Percentiles rank a stretch among this genome's conserved stretches.
These are phyloP conservation scores for Colinus virginianus DNA, from an alignment of 2,113 vertebrate genomes.

Conservation along the genomic window DNA sequence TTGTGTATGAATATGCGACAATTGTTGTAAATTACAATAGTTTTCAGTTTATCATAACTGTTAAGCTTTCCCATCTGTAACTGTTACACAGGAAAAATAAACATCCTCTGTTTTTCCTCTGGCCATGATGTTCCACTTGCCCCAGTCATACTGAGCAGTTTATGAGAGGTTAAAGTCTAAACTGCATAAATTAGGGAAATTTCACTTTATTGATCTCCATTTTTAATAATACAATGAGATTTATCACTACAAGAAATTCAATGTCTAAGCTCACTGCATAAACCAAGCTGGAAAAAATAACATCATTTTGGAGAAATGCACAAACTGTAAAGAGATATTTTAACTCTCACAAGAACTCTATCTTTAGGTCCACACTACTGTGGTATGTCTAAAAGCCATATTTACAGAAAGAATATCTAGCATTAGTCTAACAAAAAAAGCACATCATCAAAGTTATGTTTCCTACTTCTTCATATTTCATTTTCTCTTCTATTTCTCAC, in stretches of 20 bases:
- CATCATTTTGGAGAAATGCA: background rate
- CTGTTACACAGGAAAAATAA: background rate
- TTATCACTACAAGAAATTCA: background rate
- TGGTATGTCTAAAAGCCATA: background rate
- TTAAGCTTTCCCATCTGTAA: conserved; percentile 1
- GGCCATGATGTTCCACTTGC: background rate
- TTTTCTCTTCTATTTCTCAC: background rate
- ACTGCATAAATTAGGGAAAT: background rate
- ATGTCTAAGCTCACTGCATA: background rate
- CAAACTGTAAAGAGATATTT: background rate
- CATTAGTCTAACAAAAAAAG: background rate
- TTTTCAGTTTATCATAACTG: background rate
- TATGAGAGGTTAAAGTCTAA: background rate
- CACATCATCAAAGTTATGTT: background rate
- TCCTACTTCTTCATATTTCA: background rate
- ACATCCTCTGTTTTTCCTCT: background rate
- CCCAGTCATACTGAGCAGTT: background rate
- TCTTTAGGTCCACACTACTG: rapidly evolving
- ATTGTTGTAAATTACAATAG: background rate
- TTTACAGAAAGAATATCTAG: background rate
- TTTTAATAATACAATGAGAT: background rate
- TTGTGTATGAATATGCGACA: background rate
- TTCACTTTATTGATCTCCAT: background rate
- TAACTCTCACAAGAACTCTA: background rate
- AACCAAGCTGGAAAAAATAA: background rate